Evolutionary conservation across 2,113 vertebrate species (phyloP).

Genomic region (Entomyzon cyanotis): DNA sequence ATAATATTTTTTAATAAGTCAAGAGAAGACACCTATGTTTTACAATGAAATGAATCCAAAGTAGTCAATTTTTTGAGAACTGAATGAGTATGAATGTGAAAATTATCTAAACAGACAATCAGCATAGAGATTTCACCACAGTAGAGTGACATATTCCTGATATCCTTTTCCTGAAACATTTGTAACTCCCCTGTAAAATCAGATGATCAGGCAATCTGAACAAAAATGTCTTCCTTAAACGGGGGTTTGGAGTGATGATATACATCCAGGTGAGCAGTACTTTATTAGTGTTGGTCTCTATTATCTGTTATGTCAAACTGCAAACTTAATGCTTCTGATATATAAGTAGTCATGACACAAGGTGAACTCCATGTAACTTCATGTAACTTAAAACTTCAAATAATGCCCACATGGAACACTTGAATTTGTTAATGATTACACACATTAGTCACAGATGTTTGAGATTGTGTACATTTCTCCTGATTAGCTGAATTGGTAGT

Average conservation of each 20-base stretch:
- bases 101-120: background rate
- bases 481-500: background rate
- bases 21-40: background rate
- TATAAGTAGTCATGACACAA: background rate
- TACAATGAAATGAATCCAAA: background rate
- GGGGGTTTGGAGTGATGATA: background rate
- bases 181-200: background rate
- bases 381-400: background rate
- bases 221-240: background rate
- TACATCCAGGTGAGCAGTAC: no score
- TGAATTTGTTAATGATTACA: background rate
- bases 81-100: background rate
- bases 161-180: background rate
- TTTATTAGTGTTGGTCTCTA: background rate
- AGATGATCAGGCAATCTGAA: background rate
- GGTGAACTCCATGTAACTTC: background rate
- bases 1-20: background rate
- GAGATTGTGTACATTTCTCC: background rate
- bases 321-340: background rate
- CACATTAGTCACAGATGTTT: background rate
- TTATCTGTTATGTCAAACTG: background rate
- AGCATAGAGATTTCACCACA: background rate
- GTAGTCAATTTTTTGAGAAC: background rate
- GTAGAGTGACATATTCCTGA: rapidly evolving
- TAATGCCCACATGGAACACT: background rate